A percentile compares a stretch with the other conserved stretches of the same genome.
phyloP scores from a whole-genome alignment of 2,797 vertebrate species.

The Liasis olivaceus region DNA sequence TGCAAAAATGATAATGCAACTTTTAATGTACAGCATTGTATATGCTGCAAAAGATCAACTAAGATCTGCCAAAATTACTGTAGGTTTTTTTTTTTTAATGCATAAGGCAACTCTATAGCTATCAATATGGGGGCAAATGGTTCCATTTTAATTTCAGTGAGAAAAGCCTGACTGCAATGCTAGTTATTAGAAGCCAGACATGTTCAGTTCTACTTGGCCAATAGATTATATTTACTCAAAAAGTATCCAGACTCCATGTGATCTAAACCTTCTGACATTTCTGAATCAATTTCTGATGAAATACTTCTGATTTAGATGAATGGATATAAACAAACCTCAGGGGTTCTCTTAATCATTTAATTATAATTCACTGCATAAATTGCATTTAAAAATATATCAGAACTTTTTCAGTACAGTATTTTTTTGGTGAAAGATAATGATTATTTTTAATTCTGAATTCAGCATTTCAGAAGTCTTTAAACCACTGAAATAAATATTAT shows the following conservation, averaged over 20 bases:
- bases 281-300: neutral
- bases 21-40: neutral
- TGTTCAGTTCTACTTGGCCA: neutral
- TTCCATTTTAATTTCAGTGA: constrained; percentile 26
- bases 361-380: neutral
- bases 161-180: constrained; percentile 16
- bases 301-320: neutral
- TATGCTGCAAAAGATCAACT: neutral
- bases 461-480: neutral
- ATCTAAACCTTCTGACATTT: neutral
- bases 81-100: constrained; percentile 17
- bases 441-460: neutral
- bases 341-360: neutral
- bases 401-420: neutral
- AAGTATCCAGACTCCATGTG: neutral
- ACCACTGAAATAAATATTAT: neutral
- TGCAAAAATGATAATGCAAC: neutral
- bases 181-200: neutral
- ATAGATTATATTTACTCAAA: neutral
- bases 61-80: neutral
- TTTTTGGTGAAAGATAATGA: neutral
- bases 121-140: neutral
- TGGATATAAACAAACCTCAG: neutral
- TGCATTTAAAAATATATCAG: neutral
- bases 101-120: constrained; percentile 11